Evolutionary conservation across 2,888 invertebrate genomes (phyloP).

Genomic region (Prosapia bicincta): DNA sequence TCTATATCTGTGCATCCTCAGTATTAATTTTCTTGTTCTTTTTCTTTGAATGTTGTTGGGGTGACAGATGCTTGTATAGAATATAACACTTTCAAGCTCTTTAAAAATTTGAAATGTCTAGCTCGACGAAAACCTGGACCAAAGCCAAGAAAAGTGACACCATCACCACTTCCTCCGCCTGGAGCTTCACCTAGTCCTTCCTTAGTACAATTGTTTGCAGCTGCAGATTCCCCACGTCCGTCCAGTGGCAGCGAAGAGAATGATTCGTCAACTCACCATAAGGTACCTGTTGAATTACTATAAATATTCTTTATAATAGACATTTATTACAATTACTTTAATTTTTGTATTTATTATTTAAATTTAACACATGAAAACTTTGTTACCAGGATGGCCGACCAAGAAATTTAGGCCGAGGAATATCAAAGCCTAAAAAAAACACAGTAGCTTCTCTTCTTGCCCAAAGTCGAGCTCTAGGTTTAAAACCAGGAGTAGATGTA

Average conservation of each 20-base stretch:
- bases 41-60: constrained; percentile 14
- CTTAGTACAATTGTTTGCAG: constrained; percentile 55
- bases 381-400: constrained; percentile 76
- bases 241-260: constrained; percentile 47
- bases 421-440: constrained; percentile 89
- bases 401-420: constrained; percentile 79
- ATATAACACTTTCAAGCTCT: not conserved
- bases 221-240: constrained; percentile 56
- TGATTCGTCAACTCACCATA: constrained; percentile 34
- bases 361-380: too few species aligned
- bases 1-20: not conserved
- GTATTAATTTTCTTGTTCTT: not conserved
- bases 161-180: constrained; percentile 50
- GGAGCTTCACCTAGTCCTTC: constrained; percentile 28
- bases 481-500: constrained; percentile 38
- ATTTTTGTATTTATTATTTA: too few species aligned
- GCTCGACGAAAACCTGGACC: constrained; percentile 74
- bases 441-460: constrained; percentile 85
- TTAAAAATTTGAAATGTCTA: too few species aligned
- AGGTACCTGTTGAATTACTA: constrained; percentile 22
- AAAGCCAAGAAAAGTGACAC: constrained; percentile 57
- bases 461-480: constrained; percentile 76
- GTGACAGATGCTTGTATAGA: too few species aligned
- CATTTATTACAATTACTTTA: too few species aligned
- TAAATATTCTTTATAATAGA: too few species aligned